Evolutionary conservation across 1,140 invertebrate genomes (phyloP).

Genomic region (Aphelinus atriplicis): DNA sequence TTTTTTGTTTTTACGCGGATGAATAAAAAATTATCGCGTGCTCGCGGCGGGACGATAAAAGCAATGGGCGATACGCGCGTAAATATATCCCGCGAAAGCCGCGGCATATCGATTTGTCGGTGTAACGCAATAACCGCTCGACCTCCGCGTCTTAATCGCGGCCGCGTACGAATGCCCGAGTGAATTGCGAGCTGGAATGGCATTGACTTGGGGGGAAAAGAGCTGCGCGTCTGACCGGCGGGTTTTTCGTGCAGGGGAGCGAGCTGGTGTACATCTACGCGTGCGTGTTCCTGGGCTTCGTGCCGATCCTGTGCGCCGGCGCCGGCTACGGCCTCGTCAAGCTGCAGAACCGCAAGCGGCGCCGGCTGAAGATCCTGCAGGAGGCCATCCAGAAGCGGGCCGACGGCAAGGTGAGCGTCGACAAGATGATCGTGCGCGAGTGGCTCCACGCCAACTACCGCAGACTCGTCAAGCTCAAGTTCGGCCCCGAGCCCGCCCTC

Average conservation of each 20-base stretch:
- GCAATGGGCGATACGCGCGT: too few species aligned
- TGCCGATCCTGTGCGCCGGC: constrained; percentile 91
- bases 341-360: constrained; percentile 84
- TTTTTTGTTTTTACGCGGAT: too few species aligned
- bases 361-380: constrained; percentile 83
- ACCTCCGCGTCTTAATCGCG: too few species aligned
- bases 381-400: constrained; percentile 76
- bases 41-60: too few species aligned
- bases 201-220: too few species aligned
- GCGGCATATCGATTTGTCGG: too few species aligned
- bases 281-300: constrained; percentile 87
- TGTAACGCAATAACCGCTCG: too few species aligned
- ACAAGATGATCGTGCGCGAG: constrained; percentile 93
- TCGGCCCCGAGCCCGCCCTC: constrained; percentile 84
- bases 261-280: constrained; percentile 97
- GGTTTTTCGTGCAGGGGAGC: constrained; percentile 76
- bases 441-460: constrained; percentile 96
- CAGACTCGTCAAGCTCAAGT: constrained; percentile 88
- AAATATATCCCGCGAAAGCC: too few species aligned
- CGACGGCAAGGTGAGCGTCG: constrained; percentile 77
- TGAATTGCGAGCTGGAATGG: too few species aligned
- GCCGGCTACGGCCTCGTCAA: constrained; percentile 93
- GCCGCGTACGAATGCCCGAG: too few species aligned
- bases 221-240: too few species aligned
- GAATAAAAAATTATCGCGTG: too few species aligned